Evolutionary conservation across 2,888 invertebrate species (phyloP).

Genomic region (Trypoxylon attenuatum): DNA sequence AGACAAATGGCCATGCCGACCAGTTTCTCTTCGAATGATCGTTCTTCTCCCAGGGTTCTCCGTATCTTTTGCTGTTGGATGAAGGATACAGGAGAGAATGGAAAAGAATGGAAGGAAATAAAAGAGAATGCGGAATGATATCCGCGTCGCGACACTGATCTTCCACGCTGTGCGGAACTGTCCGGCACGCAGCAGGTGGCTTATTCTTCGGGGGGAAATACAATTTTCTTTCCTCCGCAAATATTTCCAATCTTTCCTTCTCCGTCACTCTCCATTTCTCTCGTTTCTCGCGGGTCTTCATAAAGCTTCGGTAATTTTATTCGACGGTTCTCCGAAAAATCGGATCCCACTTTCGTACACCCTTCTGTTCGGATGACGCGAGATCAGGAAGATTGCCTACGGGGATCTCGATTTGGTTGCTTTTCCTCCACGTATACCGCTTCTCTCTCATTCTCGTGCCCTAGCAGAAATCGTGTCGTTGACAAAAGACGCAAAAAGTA

Average conservation of each 20-base stretch:
- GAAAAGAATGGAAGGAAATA: no score
- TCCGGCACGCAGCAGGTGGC: background rate
- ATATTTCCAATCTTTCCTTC: background rate
- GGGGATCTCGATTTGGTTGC: conserved; percentile 1
- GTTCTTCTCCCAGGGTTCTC: background rate
- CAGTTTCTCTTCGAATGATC: background rate
- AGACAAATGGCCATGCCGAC: background rate
- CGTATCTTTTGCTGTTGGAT: background rate
- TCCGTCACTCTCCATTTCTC: background rate
- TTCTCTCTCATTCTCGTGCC: conserved; percentile 51
- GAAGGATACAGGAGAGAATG: background rate
- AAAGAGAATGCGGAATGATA: no score
- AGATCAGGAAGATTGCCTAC: conserved; percentile 3
- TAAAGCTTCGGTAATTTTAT: conserved; percentile 8
- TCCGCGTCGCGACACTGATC: background rate
- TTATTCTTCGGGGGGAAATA: background rate
- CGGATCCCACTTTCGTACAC: conserved; percentile 11
- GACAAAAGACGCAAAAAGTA: background rate
- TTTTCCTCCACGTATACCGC: conserved; percentile 29
- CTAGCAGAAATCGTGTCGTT: conserved; percentile 7
- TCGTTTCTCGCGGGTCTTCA: background rate
- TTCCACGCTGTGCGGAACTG: background rate
- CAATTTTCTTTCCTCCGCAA: background rate
- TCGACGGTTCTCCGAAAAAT: background rate
- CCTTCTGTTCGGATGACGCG: conserved; percentile 25